Percentiles rank a stretch among this genome's conserved stretches.
Conservation (phyloP, 2,888 invertebrate species). For the Onchidella celtica region DNA sequence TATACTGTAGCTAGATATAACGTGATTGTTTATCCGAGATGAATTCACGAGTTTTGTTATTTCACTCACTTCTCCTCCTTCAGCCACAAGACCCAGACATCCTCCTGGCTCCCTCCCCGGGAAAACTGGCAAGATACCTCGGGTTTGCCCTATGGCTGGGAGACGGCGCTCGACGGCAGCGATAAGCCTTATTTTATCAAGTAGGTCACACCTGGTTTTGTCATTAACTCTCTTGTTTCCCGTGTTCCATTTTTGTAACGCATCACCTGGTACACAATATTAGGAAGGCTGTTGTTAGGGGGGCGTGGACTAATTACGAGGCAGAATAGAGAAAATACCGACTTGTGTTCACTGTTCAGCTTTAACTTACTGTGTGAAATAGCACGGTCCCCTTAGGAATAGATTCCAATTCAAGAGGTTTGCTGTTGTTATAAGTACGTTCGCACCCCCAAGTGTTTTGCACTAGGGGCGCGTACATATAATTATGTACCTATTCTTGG, state of each 20-base stretch:
- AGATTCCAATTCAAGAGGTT: neutral
- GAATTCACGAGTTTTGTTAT: too few species aligned
- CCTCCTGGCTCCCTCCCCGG: slow-evolving; percentile 93
- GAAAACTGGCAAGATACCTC: slow-evolving; percentile 86
- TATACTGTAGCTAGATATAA: too few species aligned
- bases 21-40: too few species aligned
- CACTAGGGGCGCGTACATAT: too few species aligned
- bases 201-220: too few species aligned
- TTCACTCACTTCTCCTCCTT: neutral
- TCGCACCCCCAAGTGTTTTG: too few species aligned
- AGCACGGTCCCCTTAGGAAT: neutral
- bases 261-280: neutral
- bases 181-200: slow-evolving; percentile 94
- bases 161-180: slow-evolving; percentile 89
- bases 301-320: too few species aligned
- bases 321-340: too few species aligned
- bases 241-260: neutral
- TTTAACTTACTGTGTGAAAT: too few species aligned
- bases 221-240: neutral
- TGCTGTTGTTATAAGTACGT: neutral
- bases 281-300: too few species aligned
- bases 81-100: slow-evolving; percentile 91
- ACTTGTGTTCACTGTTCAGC: too few species aligned
- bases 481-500: too few species aligned
- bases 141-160: slow-evolving; percentile 93